Base-by-base conservation (phyloP, 2,888 invertebrate species). In the Dasysyrphus tricinctus region DNA sequence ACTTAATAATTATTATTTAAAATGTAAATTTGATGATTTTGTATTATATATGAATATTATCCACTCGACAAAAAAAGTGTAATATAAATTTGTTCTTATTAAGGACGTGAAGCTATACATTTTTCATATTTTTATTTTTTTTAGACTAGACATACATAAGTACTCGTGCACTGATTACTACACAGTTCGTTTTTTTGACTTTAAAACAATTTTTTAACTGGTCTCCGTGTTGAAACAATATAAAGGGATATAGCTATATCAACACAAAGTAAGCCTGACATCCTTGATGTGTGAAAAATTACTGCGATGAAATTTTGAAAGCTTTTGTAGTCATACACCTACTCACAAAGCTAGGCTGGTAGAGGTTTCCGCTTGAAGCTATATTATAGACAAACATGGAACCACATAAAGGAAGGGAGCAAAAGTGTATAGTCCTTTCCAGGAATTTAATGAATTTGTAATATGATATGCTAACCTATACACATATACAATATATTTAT, bases 1-100 rank as follows among this genome's bases (percentile, higher is more conserved):
- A 67, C 67, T 80, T 67, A 59, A 77, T 80, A 61, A 80, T 77
- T 59, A 80, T 84, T 84, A 80, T 77, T 69, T 61, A 69, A 69
- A 54, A 84, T 77, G 84, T 61, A 80, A 84, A 84, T 84, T 51
- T 59, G 42, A 69, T 75, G 44, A 59, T 61, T 77, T 61, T 65
- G 51, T 32, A 47, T 76, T 76, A 47, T 73, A 74, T 56, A 69
- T 32, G 34, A 29, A 63, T 83, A 69, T 63, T 63, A 79, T 72
- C 74, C 83, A 75, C 78, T 82, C 82, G 39, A 72, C 49, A 67
- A 82, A 56, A n/a, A 73, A 54, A 54, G 39, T 67, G 73, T 78
- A 69, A 69, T 34, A 75, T 49, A 56, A 63, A 61, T 75, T 69
- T 69, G 49, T 44, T 63, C 69, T 75, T 75, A 39, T 63, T 69